phyloP scores from a whole-genome alignment of 2,113 vertebrate genomes.

The Crypturellus undulatus region DNA sequence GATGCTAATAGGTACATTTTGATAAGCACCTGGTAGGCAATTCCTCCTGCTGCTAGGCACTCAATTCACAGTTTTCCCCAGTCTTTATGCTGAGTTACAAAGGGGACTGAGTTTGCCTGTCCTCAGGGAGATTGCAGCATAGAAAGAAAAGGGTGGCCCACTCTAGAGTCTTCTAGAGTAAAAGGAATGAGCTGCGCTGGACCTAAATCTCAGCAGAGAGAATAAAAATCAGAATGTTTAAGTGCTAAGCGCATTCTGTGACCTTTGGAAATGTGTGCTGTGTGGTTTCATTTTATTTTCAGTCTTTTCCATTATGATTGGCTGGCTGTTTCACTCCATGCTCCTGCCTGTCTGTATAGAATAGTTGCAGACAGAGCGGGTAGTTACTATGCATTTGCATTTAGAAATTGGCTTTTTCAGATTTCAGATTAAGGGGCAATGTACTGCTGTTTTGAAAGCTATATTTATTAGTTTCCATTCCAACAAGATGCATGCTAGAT shows the following conservation, averaged over 20 bases:
- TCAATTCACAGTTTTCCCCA: not conserved
- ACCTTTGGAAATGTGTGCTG: constrained; percentile 65
- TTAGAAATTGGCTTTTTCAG: constrained; percentile 9
- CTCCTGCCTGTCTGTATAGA: constrained; percentile 61
- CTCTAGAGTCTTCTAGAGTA: not conserved
- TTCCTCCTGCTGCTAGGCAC: not conserved
- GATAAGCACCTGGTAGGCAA: not conserved
- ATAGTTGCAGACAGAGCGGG: constrained; percentile 60
- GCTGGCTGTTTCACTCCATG: constrained; percentile 65
- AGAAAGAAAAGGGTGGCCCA: not conserved
- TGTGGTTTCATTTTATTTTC: constrained; percentile 54
- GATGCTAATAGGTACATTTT: not conserved
- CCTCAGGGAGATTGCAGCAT: not conserved
- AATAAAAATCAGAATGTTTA: constrained; percentile 4
- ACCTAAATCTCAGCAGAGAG: not conserved
- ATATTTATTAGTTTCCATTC: not conserved
- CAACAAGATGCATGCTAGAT: not conserved
- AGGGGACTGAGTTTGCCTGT: not conserved
- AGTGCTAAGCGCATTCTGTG: constrained; percentile 62
- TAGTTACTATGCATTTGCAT: constrained; percentile 41
- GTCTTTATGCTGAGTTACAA: not conserved
- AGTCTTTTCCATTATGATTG: constrained; percentile 56
- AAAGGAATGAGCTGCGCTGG: not conserved
- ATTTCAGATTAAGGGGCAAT: not conserved
- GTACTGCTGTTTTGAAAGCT: not conserved